phyloP scores from a whole-genome alignment of 2,797 vertebrate genomes.

The Cichlasoma orientale region DNA sequence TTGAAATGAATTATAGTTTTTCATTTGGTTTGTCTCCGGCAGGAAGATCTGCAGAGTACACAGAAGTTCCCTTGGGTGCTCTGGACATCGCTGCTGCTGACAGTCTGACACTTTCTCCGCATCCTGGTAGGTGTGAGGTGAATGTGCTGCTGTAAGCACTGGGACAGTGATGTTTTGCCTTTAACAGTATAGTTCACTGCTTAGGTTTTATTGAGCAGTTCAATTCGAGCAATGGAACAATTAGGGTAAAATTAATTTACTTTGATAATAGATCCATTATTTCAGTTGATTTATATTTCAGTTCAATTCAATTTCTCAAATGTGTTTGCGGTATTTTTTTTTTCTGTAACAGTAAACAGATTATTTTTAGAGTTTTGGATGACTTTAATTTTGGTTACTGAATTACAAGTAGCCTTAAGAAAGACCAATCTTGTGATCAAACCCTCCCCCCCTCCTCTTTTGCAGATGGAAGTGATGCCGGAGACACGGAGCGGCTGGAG shows the following conservation, averaged over 20 bases:
- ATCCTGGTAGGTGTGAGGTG: conserved; percentile 78
- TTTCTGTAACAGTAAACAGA: neutral
- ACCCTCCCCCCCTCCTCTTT: neutral
- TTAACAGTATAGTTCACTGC: neutral
- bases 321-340: too few relatives aligned
- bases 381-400: neutral
- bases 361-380: neutral
- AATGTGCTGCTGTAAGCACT: neutral
- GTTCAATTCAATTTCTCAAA: neutral
- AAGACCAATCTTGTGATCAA: neutral
- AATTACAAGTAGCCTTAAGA: neutral
- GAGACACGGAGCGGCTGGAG: conserved; percentile 89
- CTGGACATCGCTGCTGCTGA: conserved; percentile 89
- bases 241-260: neutral
- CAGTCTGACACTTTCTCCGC: conserved; percentile 86
- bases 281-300: neutral
- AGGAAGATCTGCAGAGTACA: conserved; percentile 83
- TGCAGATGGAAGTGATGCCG: conserved; percentile 85
- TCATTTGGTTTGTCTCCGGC: conserved; percentile 39
- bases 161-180: neutral
- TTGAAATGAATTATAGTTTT: neutral
- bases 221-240: neutral
- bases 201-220: neutral
- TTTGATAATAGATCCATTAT: neutral
- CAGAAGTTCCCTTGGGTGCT: conserved; percentile 89